phyloP scores from a whole-genome alignment of 2,888 invertebrate species.

The Pheosia tremula region DNA sequence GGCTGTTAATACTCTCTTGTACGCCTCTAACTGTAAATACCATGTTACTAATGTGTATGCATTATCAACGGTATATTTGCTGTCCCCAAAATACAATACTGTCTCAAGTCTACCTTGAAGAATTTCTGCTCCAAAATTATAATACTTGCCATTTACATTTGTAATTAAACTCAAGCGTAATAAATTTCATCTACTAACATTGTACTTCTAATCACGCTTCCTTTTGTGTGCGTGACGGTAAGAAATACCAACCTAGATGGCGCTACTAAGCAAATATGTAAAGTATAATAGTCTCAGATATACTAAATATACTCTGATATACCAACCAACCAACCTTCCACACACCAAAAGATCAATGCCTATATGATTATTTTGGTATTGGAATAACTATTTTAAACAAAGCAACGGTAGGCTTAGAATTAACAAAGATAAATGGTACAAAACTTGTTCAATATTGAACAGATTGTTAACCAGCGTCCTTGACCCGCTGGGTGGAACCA shows the following conservation, averaged over 20 bases:
- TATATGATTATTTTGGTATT: too few relatives aligned
- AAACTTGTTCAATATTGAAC: conserved; percentile 36
- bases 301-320: too few relatives aligned
- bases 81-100: too few relatives aligned
- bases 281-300: too few relatives aligned
- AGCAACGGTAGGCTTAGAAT: not conserved
- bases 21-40: not conserved
- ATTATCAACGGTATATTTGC: too few relatives aligned
- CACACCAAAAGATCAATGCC: too few relatives aligned
- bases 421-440: not conserved
- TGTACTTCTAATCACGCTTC: not conserved
- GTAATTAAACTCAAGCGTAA: not conserved
- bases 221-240: too few relatives aligned
- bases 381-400: too few relatives aligned
- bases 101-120: too few relatives aligned
- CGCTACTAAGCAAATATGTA: not conserved
- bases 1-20: conserved; percentile 12
- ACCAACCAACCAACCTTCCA: too few relatives aligned
- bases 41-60: not conserved
- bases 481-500: conserved; percentile 33
- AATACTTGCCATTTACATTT: not conserved
- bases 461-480: conserved; percentile 30
- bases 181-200: not conserved
- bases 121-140: not conserved
- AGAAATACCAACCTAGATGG: not conserved